Evolutionary conservation across 1,140 invertebrate genomes (phyloP).

Genomic region (Eumaeus atala): DNA sequence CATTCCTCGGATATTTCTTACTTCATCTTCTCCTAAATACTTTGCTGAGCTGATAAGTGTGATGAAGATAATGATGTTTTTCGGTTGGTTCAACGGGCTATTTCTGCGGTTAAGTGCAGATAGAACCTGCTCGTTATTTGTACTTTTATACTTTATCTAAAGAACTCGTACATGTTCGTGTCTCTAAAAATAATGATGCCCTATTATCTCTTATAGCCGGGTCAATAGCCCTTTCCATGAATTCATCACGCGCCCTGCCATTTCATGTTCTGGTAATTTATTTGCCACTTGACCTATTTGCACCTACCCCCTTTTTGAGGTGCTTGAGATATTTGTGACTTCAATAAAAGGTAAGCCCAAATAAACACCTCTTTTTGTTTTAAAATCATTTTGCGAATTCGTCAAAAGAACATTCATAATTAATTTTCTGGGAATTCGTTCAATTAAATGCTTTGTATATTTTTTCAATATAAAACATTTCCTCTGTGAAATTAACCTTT

Average conservation of each 20-base stretch:
- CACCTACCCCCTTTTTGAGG: neutral
- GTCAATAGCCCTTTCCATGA: constrained; percentile 1
- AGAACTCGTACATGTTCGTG: neutral
- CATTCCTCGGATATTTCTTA: too few relatives aligned
- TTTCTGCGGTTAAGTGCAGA: neutral
- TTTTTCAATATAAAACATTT: too few relatives aligned
- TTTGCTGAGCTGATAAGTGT: too few relatives aligned
- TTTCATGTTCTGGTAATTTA: constrained; percentile 7
- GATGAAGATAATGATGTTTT: neutral
- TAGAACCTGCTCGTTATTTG: neutral
- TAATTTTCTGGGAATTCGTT: too few relatives aligned
- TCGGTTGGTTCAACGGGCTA: neutral
- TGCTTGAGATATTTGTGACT: neutral
- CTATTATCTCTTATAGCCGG: constrained; percentile 2
- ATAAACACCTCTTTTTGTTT: too few relatives aligned
- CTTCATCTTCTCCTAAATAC: too few relatives aligned
- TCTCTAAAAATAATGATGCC: constrained; percentile 4
- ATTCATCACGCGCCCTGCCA: constrained; percentile 5
- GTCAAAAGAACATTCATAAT: too few relatives aligned
- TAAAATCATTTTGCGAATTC: too few relatives aligned
- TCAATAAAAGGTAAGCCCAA: too few relatives aligned
- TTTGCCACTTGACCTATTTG: constrained; percentile 12
- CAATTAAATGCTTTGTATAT: too few relatives aligned
- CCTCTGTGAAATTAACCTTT: too few relatives aligned
- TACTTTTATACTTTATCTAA: neutral